Percentiles rank a stretch among this genome's conserved stretches.
Evolutionary conservation across 2,888 invertebrate genomes (phyloP).

Genomic region (Meandrusa payeni): DNA sequence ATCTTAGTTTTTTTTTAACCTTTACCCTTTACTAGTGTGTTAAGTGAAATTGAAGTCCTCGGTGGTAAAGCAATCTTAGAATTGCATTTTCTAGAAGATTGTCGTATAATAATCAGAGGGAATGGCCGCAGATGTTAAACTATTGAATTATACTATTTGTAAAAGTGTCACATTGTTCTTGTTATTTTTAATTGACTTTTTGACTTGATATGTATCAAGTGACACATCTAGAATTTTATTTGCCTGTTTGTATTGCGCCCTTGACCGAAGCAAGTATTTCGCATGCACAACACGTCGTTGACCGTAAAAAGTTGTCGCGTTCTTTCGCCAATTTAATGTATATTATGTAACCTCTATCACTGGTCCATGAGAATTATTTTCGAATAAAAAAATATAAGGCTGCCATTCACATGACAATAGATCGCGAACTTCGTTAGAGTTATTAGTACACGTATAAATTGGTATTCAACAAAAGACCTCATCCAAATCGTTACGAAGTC

Average conservation of each 20-base stretch:
- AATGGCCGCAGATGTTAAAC: too few species aligned
- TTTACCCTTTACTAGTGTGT: too few species aligned
- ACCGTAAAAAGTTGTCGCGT: slow-evolving; percentile 21
- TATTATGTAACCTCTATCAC: slow-evolving; percentile 1
- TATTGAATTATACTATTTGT: too few species aligned
- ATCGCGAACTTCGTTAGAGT: slow-evolving; percentile 7
- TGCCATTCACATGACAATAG: not conserved
- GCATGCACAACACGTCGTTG: slow-evolving; percentile 22
- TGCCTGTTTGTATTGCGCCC: slow-evolving; percentile 17
- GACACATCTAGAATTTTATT: not conserved
- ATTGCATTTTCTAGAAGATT: too few species aligned
- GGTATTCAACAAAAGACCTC: slow-evolving; percentile 17
- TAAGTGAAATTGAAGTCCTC: too few species aligned
- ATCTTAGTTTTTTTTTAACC: too few species aligned
- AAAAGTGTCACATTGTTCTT: too few species aligned
- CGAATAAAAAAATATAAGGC: not conserved
- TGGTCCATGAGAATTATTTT: not conserved
- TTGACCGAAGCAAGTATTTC: slow-evolving; percentile 21
- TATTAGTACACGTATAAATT: slow-evolving; percentile 10
- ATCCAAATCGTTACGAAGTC: too few species aligned
- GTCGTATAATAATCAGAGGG: too few species aligned
- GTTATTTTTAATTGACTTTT: slow-evolving; percentile 1
- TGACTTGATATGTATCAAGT: not conserved
- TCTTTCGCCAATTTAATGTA: slow-evolving; percentile 6
- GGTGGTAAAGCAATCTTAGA: too few species aligned